These are phyloP conservation scores for Oasisia sp. DNA, from an alignment of 2,888 invertebrate species.

Conservation along the genomic window DNA sequence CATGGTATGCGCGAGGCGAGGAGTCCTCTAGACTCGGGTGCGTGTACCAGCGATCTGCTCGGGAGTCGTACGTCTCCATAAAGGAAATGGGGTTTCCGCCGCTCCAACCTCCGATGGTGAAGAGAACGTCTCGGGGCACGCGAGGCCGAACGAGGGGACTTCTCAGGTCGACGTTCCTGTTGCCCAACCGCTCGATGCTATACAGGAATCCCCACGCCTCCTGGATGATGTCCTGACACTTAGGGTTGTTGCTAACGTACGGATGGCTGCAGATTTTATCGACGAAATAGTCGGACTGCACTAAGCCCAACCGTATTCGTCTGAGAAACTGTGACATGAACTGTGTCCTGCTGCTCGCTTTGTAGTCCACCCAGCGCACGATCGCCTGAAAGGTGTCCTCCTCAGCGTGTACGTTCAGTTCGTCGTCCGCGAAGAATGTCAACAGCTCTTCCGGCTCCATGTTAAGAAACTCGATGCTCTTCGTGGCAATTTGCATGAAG, in stretches of 20 bases:
- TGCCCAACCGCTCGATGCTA: slow-evolving; percentile 28
- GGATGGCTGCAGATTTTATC: slow-evolving; percentile 31
- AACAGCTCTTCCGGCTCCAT: slow-evolving; percentile 23
- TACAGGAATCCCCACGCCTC: slow-evolving; percentile 35
- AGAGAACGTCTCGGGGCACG: slow-evolving; percentile 67
- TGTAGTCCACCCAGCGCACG: slow-evolving; percentile 62
- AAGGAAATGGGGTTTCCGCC: slow-evolving; percentile 72
- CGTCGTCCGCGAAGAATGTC: slow-evolving; percentile 29
- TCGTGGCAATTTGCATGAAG: slow-evolving; percentile 31
- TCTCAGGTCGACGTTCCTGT: slow-evolving; percentile 35
- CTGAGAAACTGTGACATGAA: slow-evolving; percentile 33
- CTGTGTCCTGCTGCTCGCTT: slow-evolving; percentile 60
- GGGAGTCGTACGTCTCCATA: slow-evolving; percentile 67
- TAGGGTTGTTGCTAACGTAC: slow-evolving; percentile 25
- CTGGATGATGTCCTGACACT: slow-evolving; percentile 31
- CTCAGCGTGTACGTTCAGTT: slow-evolving; percentile 35
- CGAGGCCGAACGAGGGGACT: slow-evolving; percentile 75
- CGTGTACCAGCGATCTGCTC: slow-evolving; percentile 79
- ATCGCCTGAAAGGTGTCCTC: slow-evolving; percentile 48
- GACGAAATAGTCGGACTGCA: slow-evolving; percentile 36
- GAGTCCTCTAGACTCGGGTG: slow-evolving; percentile 73
- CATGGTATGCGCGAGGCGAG: slow-evolving; percentile 82
- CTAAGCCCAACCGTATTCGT: slow-evolving; percentile 34
- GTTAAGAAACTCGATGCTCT: slow-evolving; percentile 33
- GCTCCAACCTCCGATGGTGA: slow-evolving; percentile 68